Evolutionary conservation across 2,113 vertebrate genomes (phyloP).

Genomic region (Rhabdornis inornatus): DNA sequence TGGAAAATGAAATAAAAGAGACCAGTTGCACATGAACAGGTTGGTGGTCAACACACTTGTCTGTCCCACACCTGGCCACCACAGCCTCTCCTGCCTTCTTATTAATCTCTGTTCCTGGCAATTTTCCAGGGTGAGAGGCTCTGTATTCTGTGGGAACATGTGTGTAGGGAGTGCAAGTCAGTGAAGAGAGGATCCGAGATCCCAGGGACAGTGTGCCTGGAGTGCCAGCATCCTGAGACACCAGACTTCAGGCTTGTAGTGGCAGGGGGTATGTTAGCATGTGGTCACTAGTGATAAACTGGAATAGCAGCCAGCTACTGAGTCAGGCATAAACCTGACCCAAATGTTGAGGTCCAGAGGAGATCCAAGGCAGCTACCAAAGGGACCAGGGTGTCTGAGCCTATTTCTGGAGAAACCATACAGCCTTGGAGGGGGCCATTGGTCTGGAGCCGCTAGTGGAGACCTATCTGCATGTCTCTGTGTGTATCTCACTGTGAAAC

Average conservation of each 20-base stretch:
- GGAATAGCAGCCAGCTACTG: background rate
- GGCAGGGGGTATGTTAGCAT: accelerated
- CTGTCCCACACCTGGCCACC: background rate
- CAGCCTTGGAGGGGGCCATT: background rate
- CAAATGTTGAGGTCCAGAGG: background rate
- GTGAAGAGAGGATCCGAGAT: background rate
- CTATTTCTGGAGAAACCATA: background rate
- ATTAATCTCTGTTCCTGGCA: background rate
- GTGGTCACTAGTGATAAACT: background rate
- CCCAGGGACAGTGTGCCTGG: background rate
- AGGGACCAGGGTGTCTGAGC: accelerated
- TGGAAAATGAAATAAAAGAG: background rate
- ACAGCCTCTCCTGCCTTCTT: background rate
- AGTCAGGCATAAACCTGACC: background rate
- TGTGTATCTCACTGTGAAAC: background rate
- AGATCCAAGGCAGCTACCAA: background rate
- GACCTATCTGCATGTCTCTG: background rate
- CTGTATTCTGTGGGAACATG: accelerated
- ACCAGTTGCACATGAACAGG: accelerated
- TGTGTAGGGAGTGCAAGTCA: no score
- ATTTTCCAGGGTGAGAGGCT: background rate
- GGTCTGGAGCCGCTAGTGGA: background rate
- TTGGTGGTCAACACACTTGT: background rate
- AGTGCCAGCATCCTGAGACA: background rate
- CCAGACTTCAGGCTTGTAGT: background rate